Conservation (phyloP, 2,888 invertebrate species). For the Apantesis nais region DNA sequence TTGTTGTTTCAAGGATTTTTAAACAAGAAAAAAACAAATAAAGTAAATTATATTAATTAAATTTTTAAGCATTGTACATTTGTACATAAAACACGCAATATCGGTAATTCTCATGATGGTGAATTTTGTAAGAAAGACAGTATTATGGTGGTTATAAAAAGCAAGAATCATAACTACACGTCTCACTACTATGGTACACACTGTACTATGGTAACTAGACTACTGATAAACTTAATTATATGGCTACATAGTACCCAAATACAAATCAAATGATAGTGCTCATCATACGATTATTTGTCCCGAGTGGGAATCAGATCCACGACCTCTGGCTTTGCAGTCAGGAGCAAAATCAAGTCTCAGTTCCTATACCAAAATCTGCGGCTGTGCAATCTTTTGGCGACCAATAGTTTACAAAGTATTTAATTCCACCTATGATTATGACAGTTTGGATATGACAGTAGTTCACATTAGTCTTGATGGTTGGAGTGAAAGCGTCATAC, state of each 20-base stretch:
- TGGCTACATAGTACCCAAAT: too few relatives aligned
- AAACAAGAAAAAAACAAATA: not conserved
- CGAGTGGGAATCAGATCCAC: not conserved
- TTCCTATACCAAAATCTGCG: too few relatives aligned
- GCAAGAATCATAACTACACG: too few relatives aligned
- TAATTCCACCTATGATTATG: not conserved
- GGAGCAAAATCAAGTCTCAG: not conserved
- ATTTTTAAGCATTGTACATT: not conserved
- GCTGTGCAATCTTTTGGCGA: not conserved
- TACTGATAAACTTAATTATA: too few relatives aligned
- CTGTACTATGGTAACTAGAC: too few relatives aligned
- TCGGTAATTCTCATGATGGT: too few relatives aligned
- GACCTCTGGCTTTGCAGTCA: not conserved
- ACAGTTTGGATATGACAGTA: not conserved
- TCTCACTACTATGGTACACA: too few relatives aligned
- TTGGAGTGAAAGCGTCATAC: conserved; percentile 1
- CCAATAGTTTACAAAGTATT: not conserved
- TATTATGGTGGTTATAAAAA: not conserved
- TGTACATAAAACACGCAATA: not conserved
- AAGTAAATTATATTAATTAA: not conserved
- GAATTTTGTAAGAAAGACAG: too few relatives aligned
- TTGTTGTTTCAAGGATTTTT: not conserved
- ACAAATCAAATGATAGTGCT: not conserved
- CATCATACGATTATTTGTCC: too few relatives aligned
- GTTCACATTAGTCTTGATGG: not conserved